Evolutionary conservation across 2,797 vertebrate genomes (phyloP), one percentile per base, ranked within the genome.

Genomic region (Champsocephalus gunnari): DNA sequence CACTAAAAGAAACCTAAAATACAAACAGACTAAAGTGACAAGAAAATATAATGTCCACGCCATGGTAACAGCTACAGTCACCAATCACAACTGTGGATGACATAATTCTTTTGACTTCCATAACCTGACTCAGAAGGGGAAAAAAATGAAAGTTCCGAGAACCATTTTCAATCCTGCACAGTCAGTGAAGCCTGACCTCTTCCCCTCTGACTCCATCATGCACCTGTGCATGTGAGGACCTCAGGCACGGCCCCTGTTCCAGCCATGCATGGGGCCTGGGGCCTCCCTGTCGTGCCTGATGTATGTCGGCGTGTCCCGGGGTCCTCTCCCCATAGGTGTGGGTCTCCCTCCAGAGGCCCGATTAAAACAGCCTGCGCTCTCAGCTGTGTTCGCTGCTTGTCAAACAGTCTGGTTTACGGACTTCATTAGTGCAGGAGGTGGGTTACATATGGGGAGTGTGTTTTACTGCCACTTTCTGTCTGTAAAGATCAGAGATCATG

Each of bases 391-490:
- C 86, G 85, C 89, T n/a, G 91, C 89, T 88, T 91, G 92, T 94
- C 93, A 92, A 88, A 90, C 88, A 80, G 71, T 67, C 91, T 90
- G 87, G 61, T 95, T 95, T 95, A 95, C 93, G 89, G 86, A 79
- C 85, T 90, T 93, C 92, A 93, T 94, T 93, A 93, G 88, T 41
- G 44, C 55, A 79, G 81, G 87, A 86, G 88, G 88, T 80, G 89
- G 89, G 91, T 87, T 92, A 92, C 92, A 94, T 92, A 90, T 91
- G 87, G 88, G 78, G 82, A 92, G 92, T 80, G 89, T 93, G 89
- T 95, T 96, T 95, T 94, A 95, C 94, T 93, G 94, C 94, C 93
- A 94, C 93, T 92, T 93, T 92, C 94, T 92, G 94, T 94, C 94
- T 88, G 92, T 91, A 90, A 92, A 92, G 92, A 85, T 83, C 87